phyloP scores from a whole-genome alignment of 2,797 vertebrate species.

The Oreochromis grahami region DNA sequence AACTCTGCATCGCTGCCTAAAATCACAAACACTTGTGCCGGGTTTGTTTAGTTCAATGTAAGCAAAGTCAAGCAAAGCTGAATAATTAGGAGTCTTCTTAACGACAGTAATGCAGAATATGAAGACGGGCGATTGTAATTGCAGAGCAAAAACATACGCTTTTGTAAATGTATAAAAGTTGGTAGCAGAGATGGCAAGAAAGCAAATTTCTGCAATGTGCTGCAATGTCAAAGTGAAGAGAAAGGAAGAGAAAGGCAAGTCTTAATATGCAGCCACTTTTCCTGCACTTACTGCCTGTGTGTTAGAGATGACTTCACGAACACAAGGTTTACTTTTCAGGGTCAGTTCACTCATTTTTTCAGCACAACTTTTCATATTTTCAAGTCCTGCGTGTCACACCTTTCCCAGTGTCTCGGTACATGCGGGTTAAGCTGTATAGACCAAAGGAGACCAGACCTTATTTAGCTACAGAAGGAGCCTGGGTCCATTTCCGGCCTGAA shows the following conservation, averaged over 20 bases:
- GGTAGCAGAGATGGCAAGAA: background rate
- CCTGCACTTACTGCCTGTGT: background rate
- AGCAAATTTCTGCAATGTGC: background rate
- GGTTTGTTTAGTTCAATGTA: background rate
- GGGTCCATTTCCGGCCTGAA: slow-evolving; percentile 52
- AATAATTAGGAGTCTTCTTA: background rate
- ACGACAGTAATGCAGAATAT: background rate
- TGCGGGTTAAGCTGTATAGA: slow-evolving; percentile 25
- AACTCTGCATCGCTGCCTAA: background rate
- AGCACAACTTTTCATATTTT: background rate
- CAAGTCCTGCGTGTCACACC: background rate
- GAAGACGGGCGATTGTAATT: background rate
- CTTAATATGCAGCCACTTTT: background rate
- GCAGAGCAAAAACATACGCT: background rate
- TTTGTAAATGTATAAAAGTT: background rate
- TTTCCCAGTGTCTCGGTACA: background rate
- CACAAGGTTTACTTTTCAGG: background rate
- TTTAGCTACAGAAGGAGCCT: slow-evolving; percentile 42
- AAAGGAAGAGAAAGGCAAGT: background rate
- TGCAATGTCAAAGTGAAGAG: background rate
- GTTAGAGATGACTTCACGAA: background rate
- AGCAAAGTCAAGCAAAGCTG: background rate
- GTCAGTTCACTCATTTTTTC: background rate
- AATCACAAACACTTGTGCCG: background rate
- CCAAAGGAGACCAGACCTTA: slow-evolving; percentile 32